Evolutionary conservation across 2,888 invertebrate genomes (phyloP), one percentile per base, ranked within the genome.

Genomic region (Zaprionus obscuricornis): DNA sequence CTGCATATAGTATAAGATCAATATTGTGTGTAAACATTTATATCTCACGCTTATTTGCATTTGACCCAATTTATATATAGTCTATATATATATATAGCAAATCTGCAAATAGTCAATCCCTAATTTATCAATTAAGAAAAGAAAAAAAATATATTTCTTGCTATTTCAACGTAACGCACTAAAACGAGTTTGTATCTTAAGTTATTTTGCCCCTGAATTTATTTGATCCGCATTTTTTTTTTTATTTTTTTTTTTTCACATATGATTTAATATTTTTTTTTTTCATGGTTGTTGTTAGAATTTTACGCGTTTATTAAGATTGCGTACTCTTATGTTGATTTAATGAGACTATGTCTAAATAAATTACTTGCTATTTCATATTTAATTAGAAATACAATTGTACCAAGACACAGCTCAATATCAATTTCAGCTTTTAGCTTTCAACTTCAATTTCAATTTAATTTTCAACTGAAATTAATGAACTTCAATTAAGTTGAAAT

Each of bases 401-500:
- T 58, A 46, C 20, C n/a, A n/a, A n/a, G n/a, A 55, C 37, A 60
- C 54, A 47, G 64, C 77, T 78, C 83, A 50, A 72, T 79, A n/a
- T n/a, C n/a, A n/a, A n/a, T n/a, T n/a, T n/a, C n/a, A n/a, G n/a
- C n/a, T n/a, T n/a, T n/a, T n/a, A n/a, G n/a, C n/a, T n/a, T 65
- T 34, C 47, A 49, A 43, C 29, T 62, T 66, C 45, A 47, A 50
- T 54, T 55, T 70, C 50, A 59, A 75, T 56, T 57, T 58, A 27
- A 85, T 67, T 43, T 37, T 31, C 24, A 42, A 27, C n/a, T 49
- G 20, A n/a, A 66, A 50, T 76, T 74, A 86, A 81, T 81, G 82
- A 84, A 81, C 63, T 81, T 63, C 68, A 81, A 84, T 81, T 81
- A 81, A 86, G 66, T 43, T 52, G 45, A 40, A 60, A 43, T 46